phyloP scores from a whole-genome alignment of 2,113 vertebrate species.

The Callipepla squamata region DNA sequence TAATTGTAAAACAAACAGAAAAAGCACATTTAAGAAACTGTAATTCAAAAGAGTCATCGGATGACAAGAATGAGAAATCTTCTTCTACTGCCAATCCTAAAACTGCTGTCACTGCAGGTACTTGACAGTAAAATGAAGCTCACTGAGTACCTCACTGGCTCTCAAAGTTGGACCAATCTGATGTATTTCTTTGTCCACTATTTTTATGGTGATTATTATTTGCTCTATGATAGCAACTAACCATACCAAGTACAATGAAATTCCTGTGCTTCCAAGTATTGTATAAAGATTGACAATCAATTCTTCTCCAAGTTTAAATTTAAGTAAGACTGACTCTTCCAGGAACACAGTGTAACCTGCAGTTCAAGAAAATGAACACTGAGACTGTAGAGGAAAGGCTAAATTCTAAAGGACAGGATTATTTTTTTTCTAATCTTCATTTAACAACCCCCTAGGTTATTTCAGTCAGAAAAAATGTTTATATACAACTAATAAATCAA shows the following conservation, averaged over 20 bases:
- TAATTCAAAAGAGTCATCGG: background rate
- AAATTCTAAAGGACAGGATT: background rate
- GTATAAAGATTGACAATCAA: background rate
- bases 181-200: background rate
- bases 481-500: background rate
- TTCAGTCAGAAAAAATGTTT: background rate
- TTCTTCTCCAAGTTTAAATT: background rate
- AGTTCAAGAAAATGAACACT: background rate
- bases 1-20: background rate
- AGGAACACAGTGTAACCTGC: background rate
- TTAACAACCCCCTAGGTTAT: background rate
- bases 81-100: background rate
- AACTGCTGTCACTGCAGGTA: background rate
- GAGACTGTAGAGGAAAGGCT: background rate
- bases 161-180: fast-evolving
- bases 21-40: background rate
- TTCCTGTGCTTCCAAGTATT: background rate
- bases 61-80: background rate
- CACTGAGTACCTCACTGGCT: background rate
- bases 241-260: background rate
- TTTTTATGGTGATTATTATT: background rate
- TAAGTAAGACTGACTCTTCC: background rate
- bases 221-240: background rate
- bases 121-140: background rate
- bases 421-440: background rate